phyloP scores from a whole-genome alignment of 2,888 invertebrate genomes.

The Meloe dianella region DNA sequence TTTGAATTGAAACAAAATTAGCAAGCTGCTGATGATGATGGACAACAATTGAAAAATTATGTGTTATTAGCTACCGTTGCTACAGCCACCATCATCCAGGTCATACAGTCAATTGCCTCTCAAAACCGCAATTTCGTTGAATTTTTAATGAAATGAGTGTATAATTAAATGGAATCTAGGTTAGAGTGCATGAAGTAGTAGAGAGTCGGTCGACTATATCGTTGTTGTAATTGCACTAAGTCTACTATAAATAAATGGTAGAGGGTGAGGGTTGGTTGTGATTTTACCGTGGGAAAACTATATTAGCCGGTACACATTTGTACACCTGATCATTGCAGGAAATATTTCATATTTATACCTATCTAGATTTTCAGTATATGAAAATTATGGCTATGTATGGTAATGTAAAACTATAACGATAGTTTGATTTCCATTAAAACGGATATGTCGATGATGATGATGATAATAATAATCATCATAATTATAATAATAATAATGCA shows the following conservation, averaged over 20 bases:
- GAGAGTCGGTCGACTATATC: conserved; percentile 14
- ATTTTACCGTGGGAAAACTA: conserved; percentile 53
- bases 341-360: conserved; percentile 14
- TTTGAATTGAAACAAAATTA: not conserved
- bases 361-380: conserved; percentile 13
- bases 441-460: not conserved
- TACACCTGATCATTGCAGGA: conserved; percentile 42
- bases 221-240: conserved; percentile 16
- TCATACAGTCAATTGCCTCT: conserved; percentile 26
- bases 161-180: conserved; percentile 31
- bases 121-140: conserved; percentile 23
- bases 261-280: conserved; percentile 32
- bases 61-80: not conserved
- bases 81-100: not conserved
- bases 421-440: not conserved
- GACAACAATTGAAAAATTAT: too few species aligned
- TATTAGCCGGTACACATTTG: conserved; percentile 40
- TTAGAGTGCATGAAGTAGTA: conserved; percentile 31
- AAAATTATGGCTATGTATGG: not conserved
- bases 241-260: conserved; percentile 32
- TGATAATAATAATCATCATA: not conserved
- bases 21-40: not conserved
- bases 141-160: conserved; percentile 29
- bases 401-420: not conserved
- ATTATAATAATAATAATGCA: not conserved